A percentile compares a stretch with the other conserved stretches of the same genome.
phyloP scores from a whole-genome alignment of 2,113 vertebrate species.

The Cyanocitta stelleri region DNA sequence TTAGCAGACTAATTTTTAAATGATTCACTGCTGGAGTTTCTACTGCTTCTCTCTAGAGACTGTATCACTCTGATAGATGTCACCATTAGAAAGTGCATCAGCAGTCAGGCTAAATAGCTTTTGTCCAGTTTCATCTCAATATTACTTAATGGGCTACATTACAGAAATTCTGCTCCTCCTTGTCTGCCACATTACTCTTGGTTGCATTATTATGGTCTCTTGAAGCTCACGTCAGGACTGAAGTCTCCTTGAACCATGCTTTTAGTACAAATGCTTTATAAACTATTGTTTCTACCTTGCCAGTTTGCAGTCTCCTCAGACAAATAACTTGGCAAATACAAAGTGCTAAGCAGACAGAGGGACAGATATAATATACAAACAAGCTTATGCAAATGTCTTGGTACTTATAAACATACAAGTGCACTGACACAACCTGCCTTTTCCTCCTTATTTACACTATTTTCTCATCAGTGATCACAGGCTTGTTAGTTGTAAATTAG shows the following conservation, averaged over 20 bases:
- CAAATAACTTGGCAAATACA: background rate
- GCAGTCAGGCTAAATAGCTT: background rate
- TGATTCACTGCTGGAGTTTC: background rate
- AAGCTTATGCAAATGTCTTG: background rate
- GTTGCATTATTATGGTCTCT: background rate
- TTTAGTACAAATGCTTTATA: background rate
- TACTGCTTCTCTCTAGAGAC: background rate
- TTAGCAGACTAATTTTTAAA: conserved; percentile 23
- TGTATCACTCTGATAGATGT: background rate
- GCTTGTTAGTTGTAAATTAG: background rate
- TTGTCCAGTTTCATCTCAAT: background rate
- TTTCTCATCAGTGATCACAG: background rate
- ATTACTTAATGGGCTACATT: background rate
- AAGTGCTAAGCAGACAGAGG: background rate
- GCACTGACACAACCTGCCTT: background rate
- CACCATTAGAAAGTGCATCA: background rate
- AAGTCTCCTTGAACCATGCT: background rate
- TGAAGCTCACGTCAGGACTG: background rate
- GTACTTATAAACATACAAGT: background rate
- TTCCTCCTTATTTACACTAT: background rate
- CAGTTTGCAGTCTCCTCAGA: background rate
- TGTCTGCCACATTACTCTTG: background rate
- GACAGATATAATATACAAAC: background rate
- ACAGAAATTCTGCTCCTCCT: background rate
- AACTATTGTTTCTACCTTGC: background rate